Evolutionary conservation across 2,888 invertebrate species (phyloP).

Genomic region (Rapana venosa): DNA sequence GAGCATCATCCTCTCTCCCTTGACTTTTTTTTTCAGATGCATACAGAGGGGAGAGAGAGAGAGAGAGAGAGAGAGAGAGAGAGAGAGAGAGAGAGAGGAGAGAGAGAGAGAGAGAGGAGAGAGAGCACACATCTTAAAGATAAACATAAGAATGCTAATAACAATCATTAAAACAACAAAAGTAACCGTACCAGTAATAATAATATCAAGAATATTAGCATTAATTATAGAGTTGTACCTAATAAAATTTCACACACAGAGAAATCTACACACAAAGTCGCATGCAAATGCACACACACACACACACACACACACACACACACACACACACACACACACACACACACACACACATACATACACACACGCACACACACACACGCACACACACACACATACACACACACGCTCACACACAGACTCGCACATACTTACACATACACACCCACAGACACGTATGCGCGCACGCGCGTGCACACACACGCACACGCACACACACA

Average conservation of each 20-base stretch:
- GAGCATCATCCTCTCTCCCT: too few species aligned
- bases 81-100: neutral
- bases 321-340: neutral
- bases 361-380: neutral
- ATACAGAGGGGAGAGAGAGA: too few species aligned
- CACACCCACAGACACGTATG: neutral
- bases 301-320: neutral
- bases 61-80: neutral
- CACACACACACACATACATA: neutral
- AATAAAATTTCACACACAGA: neutral
- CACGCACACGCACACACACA: slow-evolving; percentile 19
- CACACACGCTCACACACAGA: neutral
- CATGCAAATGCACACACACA: neutral
- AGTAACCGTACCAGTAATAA: neutral
- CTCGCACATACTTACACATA: neutral
- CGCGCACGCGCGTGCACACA: neutral
- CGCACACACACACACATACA: slow-evolving; percentile 4
- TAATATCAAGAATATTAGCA: neutral
- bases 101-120: neutral
- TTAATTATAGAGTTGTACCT: neutral
- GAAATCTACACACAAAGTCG: neutral
- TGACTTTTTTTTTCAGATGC: too few species aligned
- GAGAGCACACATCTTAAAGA: neutral
- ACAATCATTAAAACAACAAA: neutral
- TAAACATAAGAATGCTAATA: neutral